These are phyloP conservation scores for Allobates femoralis DNA, from an alignment of 2,797 vertebrate species.

Conservation along the genomic window DNA sequence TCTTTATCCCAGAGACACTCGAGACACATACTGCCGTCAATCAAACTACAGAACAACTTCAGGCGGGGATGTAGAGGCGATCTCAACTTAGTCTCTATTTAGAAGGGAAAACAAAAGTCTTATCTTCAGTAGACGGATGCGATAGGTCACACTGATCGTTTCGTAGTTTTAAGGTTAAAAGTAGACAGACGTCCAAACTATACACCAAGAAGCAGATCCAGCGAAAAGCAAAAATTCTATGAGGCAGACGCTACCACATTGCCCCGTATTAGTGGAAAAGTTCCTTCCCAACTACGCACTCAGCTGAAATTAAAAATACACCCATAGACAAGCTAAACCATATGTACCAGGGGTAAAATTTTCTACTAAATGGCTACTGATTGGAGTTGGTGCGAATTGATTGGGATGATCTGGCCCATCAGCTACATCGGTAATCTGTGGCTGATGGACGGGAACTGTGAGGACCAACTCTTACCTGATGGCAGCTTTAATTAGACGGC, in stretches of 20 bases:
- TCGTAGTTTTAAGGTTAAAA: too few relatives aligned
- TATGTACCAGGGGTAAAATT: neutral
- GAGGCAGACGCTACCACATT: too few relatives aligned
- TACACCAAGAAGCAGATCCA: too few relatives aligned
- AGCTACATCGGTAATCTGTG: too few relatives aligned
- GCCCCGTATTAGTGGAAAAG: too few relatives aligned
- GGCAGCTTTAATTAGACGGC: too few relatives aligned
- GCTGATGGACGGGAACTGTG: too few relatives aligned
- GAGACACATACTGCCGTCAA: constrained; percentile 61
- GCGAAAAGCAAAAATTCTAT: too few relatives aligned
- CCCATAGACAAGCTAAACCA: neutral
- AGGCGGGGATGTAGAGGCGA: neutral
- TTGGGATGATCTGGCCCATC: too few relatives aligned
- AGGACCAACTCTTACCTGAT: too few relatives aligned
- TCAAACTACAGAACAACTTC: constrained; percentile 57
- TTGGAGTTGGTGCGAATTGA: neutral
- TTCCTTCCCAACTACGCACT: too few relatives aligned
- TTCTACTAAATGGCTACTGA: neutral
- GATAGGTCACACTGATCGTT: neutral
- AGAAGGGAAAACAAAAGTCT: neutral
- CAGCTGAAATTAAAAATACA: neutral
- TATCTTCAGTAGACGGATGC: neutral
- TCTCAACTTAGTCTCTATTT: neutral
- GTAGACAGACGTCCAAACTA: too few relatives aligned
- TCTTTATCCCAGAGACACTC: constrained; percentile 59